Evolutionary conservation across 1,140 invertebrate genomes (phyloP), one percentile per base, ranked within the genome.

Genomic region (Hycleus cichorii): DNA sequence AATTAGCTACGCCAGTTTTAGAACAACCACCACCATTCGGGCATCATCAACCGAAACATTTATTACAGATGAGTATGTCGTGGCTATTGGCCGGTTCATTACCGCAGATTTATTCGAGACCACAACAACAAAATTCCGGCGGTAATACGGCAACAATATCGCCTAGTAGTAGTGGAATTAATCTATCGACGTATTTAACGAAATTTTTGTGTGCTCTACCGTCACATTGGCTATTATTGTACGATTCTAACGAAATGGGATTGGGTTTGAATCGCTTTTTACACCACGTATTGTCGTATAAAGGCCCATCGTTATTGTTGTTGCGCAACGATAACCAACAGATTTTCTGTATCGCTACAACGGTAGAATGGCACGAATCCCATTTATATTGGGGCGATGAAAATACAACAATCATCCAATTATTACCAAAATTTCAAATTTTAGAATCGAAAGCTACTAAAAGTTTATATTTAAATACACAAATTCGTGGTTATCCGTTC

Each of bases 241-340:
- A 95, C 75, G 84, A 86, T 64, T 91, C 90, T 48, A 80, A 85
- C 63, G 83, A 91, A 52, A 87, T 93, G 71, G 93, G 92, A 3
- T 74, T 91, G 5, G 91, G 90, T 24, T 81, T 86, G 38, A 96
- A 95, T 77, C 81, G 92, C 10, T 92, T 96, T 74, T 75, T 88
- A 66, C 88, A 93, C 69, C 92, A 95, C 74, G 87, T 94, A 2
- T 78, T 91, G 12, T 84, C 86, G 5, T 96, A 95, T 75, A 76
- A 86, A 47, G 91, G 91, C 3, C 88, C 91, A 0, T 91, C 90
- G 0, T 72, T 94, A 12, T 80, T 86, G n/a, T 80, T 94, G 54
- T 68, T 94, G 9, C 80, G 82, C 48, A 71, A 82, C 6, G 82
- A 85, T 57, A 79, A 83, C 47, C 82, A 80, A 57, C 80, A 87